Evolutionary conservation across 2,113 vertebrate genomes (phyloP).

Genomic region (Sorex araneus): DNA sequence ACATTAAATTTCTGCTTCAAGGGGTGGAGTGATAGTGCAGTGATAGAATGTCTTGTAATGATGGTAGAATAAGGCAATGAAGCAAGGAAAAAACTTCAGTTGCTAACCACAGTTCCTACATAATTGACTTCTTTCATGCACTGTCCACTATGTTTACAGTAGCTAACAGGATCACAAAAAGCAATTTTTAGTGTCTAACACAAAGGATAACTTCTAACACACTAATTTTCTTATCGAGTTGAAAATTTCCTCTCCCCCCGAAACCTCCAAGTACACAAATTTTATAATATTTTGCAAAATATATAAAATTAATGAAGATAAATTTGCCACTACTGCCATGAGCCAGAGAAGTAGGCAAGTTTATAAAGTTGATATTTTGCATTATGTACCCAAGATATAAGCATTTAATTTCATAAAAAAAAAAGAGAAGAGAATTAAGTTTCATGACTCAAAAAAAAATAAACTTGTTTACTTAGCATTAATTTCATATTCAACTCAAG

Average conservation of each 20-base stretch:
- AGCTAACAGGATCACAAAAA: constrained; percentile 41
- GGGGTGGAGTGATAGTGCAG: too few species aligned
- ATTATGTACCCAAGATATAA: constrained; percentile 3
- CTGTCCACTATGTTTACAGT: constrained; percentile 11
- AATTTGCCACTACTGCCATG: constrained; percentile 47
- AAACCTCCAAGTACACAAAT: constrained; percentile 48
- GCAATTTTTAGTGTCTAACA: constrained; percentile 31
- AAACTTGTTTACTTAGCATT: constrained; percentile 63
- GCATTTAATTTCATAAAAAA: constrained; percentile 58
- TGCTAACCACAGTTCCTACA: neutral
- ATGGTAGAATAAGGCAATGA: constrained; percentile 23
- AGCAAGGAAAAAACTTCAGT: neutral
- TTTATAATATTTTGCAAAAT: constrained; percentile 28
- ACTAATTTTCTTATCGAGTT: too few species aligned
- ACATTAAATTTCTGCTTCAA: too few species aligned
- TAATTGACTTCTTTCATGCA: neutral
- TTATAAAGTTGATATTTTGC: constrained; percentile 54
- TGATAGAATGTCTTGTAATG: too few species aligned
- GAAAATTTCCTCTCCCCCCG: neutral
- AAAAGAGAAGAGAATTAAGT: constrained; percentile 38
- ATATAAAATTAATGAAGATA: constrained; percentile 37
- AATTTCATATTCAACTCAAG: constrained; percentile 68
- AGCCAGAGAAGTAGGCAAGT: constrained; percentile 43
- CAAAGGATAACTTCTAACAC: neutral
- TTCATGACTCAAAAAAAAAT: constrained; percentile 55